Evolutionary conservation across 2,797 vertebrate genomes (phyloP).

Genomic region (Melanotaenia nigrans): DNA sequence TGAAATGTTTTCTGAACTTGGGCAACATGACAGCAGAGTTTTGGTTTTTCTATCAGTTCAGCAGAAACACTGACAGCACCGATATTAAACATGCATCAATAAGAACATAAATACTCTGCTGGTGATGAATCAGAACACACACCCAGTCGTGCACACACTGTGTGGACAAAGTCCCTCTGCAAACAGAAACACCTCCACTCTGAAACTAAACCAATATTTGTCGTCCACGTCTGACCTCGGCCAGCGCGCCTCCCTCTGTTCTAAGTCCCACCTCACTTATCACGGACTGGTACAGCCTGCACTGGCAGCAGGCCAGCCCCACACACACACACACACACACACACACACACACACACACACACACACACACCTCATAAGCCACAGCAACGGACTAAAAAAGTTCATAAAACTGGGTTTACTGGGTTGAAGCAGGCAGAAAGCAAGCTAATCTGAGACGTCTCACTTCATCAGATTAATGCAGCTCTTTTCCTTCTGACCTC

Average conservation of each 20-base stretch:
- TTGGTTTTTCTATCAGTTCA: too few relatives aligned
- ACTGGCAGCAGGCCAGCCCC: conserved; percentile 47
- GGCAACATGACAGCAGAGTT: too few relatives aligned
- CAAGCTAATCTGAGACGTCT: not conserved
- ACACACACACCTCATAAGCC: not conserved
- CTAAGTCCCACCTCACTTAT: conserved; percentile 41
- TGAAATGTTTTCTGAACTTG: too few relatives aligned
- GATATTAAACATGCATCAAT: too few relatives aligned
- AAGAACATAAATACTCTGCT: too few relatives aligned
- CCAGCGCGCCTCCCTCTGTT: conserved; percentile 30
- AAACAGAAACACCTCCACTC: conserved; percentile 49
- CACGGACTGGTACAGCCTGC: conserved; percentile 64
- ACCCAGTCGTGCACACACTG: conserved; percentile 4
- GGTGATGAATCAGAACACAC: not conserved
- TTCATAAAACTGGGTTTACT: not conserved
- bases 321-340: conserved; percentile 24
- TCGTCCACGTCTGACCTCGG: conserved; percentile 40
- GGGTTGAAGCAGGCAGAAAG: not conserved
- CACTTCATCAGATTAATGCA: not conserved
- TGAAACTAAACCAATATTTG: conserved; percentile 80
- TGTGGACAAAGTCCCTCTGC: conserved; percentile 26
- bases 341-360: conserved; percentile 14
- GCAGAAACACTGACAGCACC: too few relatives aligned
- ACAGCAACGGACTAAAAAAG: not conserved
- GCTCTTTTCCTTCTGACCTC: not conserved